Conservation (phyloP, 2,113 vertebrate genomes). For the Chaetorhynchus papuensis region DNA sequence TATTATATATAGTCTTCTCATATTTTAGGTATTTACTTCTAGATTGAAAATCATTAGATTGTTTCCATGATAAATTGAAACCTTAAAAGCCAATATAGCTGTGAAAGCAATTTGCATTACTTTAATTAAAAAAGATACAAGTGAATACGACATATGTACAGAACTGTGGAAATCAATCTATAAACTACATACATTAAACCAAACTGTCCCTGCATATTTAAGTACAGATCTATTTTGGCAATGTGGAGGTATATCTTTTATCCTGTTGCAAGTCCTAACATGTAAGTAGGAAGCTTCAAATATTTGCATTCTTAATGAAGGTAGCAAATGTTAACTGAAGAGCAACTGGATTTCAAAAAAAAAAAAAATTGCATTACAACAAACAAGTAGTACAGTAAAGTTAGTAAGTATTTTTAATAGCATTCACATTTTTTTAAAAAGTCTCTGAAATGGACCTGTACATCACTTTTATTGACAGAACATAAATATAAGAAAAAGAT, state of each 20-base stretch:
- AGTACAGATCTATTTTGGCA: constrained; percentile 71
- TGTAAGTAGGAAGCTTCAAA: constrained; percentile 44
- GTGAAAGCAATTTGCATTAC: constrained; percentile 34
- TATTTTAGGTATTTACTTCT: constrained; percentile 45
- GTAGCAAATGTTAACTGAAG: constrained; percentile 38
- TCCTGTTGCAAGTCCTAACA: constrained; percentile 56
- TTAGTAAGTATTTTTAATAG: constrained; percentile 39
- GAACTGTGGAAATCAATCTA: constrained; percentile 37
- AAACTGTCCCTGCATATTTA: constrained; percentile 65
- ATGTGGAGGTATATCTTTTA: constrained; percentile 75
- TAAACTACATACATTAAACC: constrained; percentile 53
- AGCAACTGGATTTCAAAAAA: constrained; percentile 40
- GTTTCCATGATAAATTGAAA: constrained; percentile 44
- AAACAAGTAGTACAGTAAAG: constrained; percentile 29
- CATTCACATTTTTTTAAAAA: constrained; percentile 67
- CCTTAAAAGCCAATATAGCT: constrained; percentile 51
- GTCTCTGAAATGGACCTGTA: constrained; percentile 65
- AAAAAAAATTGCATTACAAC: constrained; percentile 17
- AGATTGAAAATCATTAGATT: constrained; percentile 53
- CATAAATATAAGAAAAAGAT: constrained; percentile 68
- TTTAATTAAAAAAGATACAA: constrained; percentile 46
- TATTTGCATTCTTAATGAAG: constrained; percentile 46
- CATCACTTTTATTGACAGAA: constrained; percentile 59
- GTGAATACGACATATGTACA: constrained; percentile 58
- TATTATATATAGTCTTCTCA: constrained; percentile 61